Evolutionary conservation across 2,888 invertebrate species (phyloP).

Genomic region (Parnassius smintheus): DNA sequence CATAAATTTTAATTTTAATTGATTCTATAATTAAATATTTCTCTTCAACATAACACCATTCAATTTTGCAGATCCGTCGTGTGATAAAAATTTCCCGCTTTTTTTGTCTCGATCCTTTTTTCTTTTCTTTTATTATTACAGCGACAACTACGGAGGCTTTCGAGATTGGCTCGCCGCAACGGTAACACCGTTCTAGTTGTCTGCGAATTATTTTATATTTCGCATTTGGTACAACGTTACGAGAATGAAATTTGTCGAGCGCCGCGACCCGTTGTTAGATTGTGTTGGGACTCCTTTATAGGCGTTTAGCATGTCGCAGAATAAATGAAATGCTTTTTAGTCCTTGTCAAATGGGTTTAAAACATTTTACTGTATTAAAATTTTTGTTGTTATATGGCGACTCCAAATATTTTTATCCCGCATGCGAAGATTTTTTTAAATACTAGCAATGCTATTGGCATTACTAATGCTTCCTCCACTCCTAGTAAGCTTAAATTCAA

Average conservation of each 20-base stretch:
- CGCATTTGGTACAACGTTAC: conserved; percentile 35
- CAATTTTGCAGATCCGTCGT: conserved; percentile 53
- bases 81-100: conserved; percentile 73
- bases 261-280: conserved; percentile 23
- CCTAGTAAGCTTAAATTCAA: too few relatives aligned
- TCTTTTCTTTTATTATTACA: conserved; percentile 65
- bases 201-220: conserved; percentile 47
- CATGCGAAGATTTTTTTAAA: too few relatives aligned
- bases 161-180: conserved; percentile 37
- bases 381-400: too few relatives aligned
- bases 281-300: conserved; percentile 23
- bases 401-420: too few relatives aligned
- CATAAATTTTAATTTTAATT: too few relatives aligned
- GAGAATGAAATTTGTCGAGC: conserved; percentile 39
- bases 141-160: conserved; percentile 59
- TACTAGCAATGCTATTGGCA: too few relatives aligned
- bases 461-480: too few relatives aligned
- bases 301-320: conserved; percentile 20
- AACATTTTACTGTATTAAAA: too few relatives aligned
- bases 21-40: conserved; percentile 6
- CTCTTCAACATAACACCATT: conserved; percentile 26
- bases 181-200: conserved; percentile 38
- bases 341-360: background rate
- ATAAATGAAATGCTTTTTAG: conserved; percentile 12
- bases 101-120: conserved; percentile 44